Base-by-base conservation (phyloP, 1,140 invertebrate species). In the Chelonus insularis region DNA sequence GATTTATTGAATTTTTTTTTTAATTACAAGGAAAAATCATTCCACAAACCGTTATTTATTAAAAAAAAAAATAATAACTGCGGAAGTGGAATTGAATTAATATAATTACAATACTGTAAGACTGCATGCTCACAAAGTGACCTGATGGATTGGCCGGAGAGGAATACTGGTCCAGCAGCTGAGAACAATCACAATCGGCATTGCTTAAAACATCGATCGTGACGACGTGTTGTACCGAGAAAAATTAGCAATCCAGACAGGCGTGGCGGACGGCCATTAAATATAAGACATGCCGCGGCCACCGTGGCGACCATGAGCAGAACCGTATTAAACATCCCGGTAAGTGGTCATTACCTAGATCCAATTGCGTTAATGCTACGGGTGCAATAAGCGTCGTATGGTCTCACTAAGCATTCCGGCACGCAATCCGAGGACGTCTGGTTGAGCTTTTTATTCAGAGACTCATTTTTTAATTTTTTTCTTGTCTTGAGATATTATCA, bases 281-380 rank as follows among this genome's bases (percentile, higher is more conserved):
- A 65, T 20, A 52, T 29, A 36, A 52, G 37, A 61, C 48, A 63
- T 59, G 50, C 36, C 37, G 39, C 55, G 60, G 50, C 62, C 54
- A 62, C 56, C 39, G 60, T 50, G 45, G 60, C 60, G 52, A 36
- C 39, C 43, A 48, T 41, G 41, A 50, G 32, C 16, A 29, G 20
- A 63, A 60, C 45, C 20, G 47, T 54, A 66, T 66, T 56, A 69
- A 63, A 65, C 65, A 67, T 69, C 36, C 29, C 50, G 29, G 37
- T 62, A 69, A 69, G 59, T 66, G 62, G 61, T 62, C 57, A 66
- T 71, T 68, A 68, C 58, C 61, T 65, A 64, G 59, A 71, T 68
- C 59, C 56, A 67, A 65, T 70, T 67, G 64, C 56, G 56, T 63
- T 62, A 64, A 58, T 64, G 57, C 47, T 48, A 41, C 16, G 29